Evolutionary conservation across 2,113 vertebrate species (phyloP).

Genomic region (Corythoichthys intestinalis): DNA sequence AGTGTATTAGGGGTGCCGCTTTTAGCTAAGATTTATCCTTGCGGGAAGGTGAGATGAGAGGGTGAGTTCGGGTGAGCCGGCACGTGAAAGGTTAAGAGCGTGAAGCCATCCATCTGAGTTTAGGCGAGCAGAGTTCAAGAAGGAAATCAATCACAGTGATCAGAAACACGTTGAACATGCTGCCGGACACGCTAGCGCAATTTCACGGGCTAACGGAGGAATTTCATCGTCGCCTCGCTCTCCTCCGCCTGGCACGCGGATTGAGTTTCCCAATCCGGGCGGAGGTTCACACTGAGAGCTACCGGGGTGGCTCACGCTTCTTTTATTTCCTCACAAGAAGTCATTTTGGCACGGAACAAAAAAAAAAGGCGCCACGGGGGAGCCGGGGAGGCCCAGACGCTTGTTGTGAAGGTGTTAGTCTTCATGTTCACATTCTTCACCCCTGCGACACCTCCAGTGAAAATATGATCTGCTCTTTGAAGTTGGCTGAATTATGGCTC

Average conservation of each 20-base stretch:
- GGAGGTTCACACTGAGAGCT: constrained; percentile 42
- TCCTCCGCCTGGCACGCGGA: constrained; percentile 29
- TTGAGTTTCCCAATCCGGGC: constrained; percentile 50
- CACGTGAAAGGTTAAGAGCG: constrained; percentile 45
- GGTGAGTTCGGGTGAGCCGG: constrained; percentile 37
- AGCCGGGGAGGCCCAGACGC: constrained; percentile 38
- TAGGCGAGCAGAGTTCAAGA: constrained; percentile 15
- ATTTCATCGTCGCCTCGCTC: constrained; percentile 32
- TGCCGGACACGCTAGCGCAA: not conserved
- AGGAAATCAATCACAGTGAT: constrained; percentile 41
- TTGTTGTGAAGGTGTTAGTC: constrained; percentile 36
- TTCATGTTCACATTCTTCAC: constrained; percentile 35
- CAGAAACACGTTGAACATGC: constrained; percentile 39
- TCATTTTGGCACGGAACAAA: constrained; percentile 42
- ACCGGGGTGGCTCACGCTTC: constrained; percentile 46
- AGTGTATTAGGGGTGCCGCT: not conserved
- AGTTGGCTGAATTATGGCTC: not conserved
- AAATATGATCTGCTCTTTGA: constrained; percentile 23
- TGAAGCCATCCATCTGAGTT: constrained; percentile 41
- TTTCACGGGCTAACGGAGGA: constrained; percentile 7
- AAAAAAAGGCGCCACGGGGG: constrained; percentile 47
- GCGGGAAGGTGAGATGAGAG: constrained; percentile 35
- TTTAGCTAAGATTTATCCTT: constrained; percentile 7
- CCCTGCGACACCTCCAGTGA: constrained; percentile 13
- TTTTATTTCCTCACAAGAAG: constrained; percentile 55